Percentiles rank a stretch among this genome's conserved stretches.
phyloP scores from a whole-genome alignment of 35 echinoderm and acorn worm species.

The Ophiothrix spiculata region DNA sequence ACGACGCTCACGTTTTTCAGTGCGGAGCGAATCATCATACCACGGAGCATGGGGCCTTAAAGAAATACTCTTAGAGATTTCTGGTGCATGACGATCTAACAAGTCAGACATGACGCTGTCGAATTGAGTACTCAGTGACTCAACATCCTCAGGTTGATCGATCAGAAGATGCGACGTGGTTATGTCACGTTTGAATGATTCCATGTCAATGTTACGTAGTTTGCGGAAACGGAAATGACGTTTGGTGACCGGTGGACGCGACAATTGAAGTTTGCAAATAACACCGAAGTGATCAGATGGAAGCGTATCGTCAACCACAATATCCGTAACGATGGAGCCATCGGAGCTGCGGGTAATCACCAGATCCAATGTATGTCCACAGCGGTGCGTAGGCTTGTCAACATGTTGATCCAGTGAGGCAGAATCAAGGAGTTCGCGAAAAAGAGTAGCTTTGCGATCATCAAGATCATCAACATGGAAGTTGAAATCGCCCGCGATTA shows the following conservation, averaged over 20 bases:
- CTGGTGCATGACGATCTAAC: conserved; percentile 45
- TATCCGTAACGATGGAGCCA: not conserved
- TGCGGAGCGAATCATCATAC: conserved; percentile 41
- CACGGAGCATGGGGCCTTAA: conserved; percentile 46
- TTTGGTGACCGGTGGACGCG: conserved; percentile 19
- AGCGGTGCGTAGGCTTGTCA: conserved; percentile 20
- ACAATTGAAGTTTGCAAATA: conserved; percentile 8
- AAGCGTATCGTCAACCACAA: not conserved
- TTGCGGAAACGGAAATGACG: conserved; percentile 24
- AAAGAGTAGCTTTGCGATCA: conserved; percentile 9
- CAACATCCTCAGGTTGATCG: conserved; percentile 3
- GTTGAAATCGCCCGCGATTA: conserved; percentile 6
- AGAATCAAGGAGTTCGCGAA: conserved; percentile 23
- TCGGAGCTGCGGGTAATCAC: conserved; percentile 25
- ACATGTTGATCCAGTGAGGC: conserved; percentile 50
- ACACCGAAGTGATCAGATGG: conserved; percentile 58
- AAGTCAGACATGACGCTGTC: conserved; percentile 15
- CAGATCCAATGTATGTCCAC: conserved; percentile 60
- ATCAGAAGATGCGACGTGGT: not conserved
- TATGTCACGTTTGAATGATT: conserved; percentile 24
- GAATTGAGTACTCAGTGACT: conserved; percentile 38
- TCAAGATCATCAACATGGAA: not conserved
- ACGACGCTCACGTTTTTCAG: conserved; percentile 26
- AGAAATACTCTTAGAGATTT: conserved; percentile 14
- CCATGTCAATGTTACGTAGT: conserved; percentile 38